phyloP scores from a whole-genome alignment of 2,797 vertebrate species.

The Notamacropus eugenii region DNA sequence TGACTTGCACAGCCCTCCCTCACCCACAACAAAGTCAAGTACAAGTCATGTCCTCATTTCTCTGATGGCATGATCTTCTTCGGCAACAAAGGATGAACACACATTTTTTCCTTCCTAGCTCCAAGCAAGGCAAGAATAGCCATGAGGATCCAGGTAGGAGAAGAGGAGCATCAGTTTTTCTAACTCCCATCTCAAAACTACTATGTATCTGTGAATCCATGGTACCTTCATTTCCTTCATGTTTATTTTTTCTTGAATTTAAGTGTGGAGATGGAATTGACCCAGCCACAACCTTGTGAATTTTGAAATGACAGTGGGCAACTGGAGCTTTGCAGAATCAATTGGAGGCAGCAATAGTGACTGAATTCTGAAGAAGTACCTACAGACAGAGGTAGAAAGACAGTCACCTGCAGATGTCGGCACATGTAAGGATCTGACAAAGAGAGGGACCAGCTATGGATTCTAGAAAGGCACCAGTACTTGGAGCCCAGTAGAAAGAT shows the following conservation, averaged over 20 bases:
- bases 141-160: not conserved
- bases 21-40: too few species aligned
- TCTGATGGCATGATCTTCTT: too few species aligned
- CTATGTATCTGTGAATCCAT: not conserved
- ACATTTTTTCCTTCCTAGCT: not conserved
- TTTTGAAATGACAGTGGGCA: not conserved
- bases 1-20: too few species aligned
- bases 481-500: not conserved
- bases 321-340: not conserved
- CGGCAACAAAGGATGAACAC: too few species aligned
- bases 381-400: not conserved
- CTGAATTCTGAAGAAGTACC: not conserved
- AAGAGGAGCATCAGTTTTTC: not conserved
- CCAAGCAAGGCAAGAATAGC: not conserved
- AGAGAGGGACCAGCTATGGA: not conserved
- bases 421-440: not conserved
- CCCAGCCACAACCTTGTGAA: not conserved
- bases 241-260: not conserved
- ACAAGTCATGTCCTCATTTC: too few species aligned
- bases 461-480: not conserved
- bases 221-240: not conserved
- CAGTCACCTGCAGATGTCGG: too few species aligned
- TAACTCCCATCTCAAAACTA: not conserved
- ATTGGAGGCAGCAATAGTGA: not conserved
- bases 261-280: not conserved